Percentiles rank a stretch among this genome's conserved stretches.
phyloP scores from a whole-genome alignment of 2,888 invertebrate species.

The Dione juno region DNA sequence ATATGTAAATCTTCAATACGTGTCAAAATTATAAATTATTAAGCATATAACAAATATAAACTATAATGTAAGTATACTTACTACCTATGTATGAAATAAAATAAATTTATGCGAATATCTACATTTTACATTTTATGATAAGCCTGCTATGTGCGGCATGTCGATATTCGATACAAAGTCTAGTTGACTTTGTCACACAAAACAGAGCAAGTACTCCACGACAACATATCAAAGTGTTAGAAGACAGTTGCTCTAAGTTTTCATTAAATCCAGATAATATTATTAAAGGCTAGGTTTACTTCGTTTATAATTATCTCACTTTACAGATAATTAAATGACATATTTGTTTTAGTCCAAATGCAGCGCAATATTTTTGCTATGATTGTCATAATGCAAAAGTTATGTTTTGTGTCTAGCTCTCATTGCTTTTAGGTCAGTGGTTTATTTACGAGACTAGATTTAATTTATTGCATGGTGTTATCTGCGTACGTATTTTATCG shows the following conservation, averaged over 20 bases:
- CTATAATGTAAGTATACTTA: no score
- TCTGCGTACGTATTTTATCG: slow-evolving; percentile 47
- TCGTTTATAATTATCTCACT: slow-evolving; percentile 33
- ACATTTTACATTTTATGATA: no score
- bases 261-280: slow-evolving; percentile 15
- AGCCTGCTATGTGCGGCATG: background rate
- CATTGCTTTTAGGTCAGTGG: slow-evolving; percentile 50
- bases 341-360: slow-evolving; percentile 35
- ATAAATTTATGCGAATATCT: no score
- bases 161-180: background rate
- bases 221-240: slow-evolving; percentile 4
- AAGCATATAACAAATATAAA: no score
- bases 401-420: slow-evolving; percentile 50
- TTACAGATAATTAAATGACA: slow-evolving; percentile 39
- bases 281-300: slow-evolving; percentile 16
- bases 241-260: slow-evolving; percentile 10
- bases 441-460: slow-evolving; percentile 49
- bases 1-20: no score
- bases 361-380: slow-evolving; percentile 41
- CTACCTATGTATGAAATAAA: no score
- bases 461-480: slow-evolving; percentile 48
- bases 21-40: no score
- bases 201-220: background rate
- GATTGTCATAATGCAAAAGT: slow-evolving; percentile 50
- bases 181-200: background rate